phyloP scores from a whole-genome alignment of 2,113 vertebrate species.

The Mormyrus iriodes region DNA sequence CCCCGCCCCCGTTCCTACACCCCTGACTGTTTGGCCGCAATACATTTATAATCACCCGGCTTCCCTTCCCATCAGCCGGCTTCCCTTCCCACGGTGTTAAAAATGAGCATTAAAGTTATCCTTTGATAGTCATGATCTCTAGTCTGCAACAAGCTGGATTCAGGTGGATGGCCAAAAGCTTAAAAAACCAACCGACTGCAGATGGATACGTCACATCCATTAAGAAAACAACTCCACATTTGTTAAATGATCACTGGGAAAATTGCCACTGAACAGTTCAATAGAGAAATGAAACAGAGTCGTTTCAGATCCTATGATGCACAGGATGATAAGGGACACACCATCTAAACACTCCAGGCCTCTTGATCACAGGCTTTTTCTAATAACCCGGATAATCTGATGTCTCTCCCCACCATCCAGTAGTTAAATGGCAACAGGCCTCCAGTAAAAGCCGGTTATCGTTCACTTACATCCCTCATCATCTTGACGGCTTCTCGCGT shows the following conservation, averaged over 20 bases:
- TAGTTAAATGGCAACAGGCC: neutral
- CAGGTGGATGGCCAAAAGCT: neutral
- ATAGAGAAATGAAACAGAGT: neutral
- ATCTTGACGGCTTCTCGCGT: constrained; percentile 97
- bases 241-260: neutral
- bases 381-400: neutral
- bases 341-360: neutral
- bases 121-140: neutral
- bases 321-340: neutral
- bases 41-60: neutral
- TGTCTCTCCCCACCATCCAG: neutral
- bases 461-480: constrained; percentile 94
- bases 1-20: neutral
- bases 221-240: neutral
- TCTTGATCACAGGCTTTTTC: neutral
- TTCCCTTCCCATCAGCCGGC: neutral
- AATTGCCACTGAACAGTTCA: neutral
- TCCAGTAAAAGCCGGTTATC: neutral
- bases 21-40: neutral
- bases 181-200: neutral
- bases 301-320: neutral
- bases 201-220: neutral
- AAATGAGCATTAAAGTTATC: neutral
- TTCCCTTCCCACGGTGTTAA: neutral
- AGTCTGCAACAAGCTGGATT: neutral